Evolutionary conservation across 2,888 invertebrate genomes (phyloP).

Genomic region (Aphodius sticticus): DNA sequence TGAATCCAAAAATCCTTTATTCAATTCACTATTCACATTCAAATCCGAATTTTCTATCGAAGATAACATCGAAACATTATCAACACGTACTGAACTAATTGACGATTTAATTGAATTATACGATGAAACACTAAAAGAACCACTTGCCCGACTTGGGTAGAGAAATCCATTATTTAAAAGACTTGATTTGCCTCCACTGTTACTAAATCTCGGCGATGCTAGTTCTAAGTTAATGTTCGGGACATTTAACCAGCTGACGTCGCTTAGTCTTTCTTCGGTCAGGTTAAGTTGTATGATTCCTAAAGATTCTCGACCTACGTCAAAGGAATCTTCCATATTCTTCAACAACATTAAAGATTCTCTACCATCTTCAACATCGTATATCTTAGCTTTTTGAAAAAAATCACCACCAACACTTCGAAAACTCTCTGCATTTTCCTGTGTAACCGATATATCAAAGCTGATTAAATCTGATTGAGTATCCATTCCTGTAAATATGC

Average conservation of each 20-base stretch:
- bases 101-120: conserved; percentile 15
- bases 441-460: not conserved
- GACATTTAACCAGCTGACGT: conserved; percentile 27
- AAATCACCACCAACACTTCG: not conserved
- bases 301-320: conserved; percentile 26
- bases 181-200: not conserved
- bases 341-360: not conserved
- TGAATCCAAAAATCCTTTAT: not conserved
- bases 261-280: conserved; percentile 11
- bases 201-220: too few species aligned
- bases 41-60: conserved; percentile 16
- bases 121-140: conserved; percentile 12
- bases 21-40: not conserved
- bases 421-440: not conserved
- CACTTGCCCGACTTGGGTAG: conserved; percentile 9
- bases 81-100: conserved; percentile 14
- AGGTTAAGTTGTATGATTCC: conserved; percentile 29
- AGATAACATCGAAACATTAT: conserved; percentile 21
- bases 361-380: not conserved
- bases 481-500: not conserved
- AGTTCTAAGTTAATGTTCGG: conserved; percentile 16
- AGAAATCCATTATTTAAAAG: conserved; percentile 22
- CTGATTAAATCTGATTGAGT: not conserved
- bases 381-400: not conserved
- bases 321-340: not conserved